Conservation (phyloP, 2,797 vertebrate species). For the Typhlichthys eigenmanni region DNA sequence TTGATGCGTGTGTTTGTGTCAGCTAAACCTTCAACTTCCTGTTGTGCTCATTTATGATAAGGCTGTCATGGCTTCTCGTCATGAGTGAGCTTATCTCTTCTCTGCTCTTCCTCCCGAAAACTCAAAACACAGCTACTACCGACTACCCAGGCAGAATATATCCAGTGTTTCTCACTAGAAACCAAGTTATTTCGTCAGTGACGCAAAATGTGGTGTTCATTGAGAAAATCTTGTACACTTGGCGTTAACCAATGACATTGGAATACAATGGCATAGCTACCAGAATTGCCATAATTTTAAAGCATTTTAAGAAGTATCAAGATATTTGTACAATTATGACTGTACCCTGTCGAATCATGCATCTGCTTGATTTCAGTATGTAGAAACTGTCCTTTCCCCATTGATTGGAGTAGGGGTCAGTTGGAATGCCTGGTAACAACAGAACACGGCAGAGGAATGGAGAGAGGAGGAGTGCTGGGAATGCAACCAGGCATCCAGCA, state of each 20-base stretch:
- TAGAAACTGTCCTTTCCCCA: conserved; percentile 19
- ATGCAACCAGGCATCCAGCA: conserved; percentile 35
- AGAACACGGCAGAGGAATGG: conserved; percentile 43
- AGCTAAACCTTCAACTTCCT: conserved; percentile 61
- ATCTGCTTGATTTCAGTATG: conserved; percentile 3
- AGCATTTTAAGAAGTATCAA: background rate
- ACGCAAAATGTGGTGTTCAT: no score
- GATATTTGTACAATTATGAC: no score
- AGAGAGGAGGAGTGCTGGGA: conserved; percentile 47
- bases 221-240: no score
- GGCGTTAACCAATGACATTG: background rate
- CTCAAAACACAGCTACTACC: conserved; percentile 32
- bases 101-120: conserved; percentile 54
- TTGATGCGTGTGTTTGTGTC: background rate
- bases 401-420: conserved; percentile 28
- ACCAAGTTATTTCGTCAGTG: background rate
- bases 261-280: background rate
- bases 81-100: conserved; percentile 67
- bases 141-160: conserved; percentile 22
- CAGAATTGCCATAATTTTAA: conserved; percentile 1
- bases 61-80: conserved; percentile 57
- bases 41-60: conserved; percentile 72
- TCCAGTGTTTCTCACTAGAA: conserved; percentile 8
- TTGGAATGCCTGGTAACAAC: conserved; percentile 31
- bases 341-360: background rate